phyloP scores from a whole-genome alignment of 2,113 vertebrate species.

The Euleptes europaea region DNA sequence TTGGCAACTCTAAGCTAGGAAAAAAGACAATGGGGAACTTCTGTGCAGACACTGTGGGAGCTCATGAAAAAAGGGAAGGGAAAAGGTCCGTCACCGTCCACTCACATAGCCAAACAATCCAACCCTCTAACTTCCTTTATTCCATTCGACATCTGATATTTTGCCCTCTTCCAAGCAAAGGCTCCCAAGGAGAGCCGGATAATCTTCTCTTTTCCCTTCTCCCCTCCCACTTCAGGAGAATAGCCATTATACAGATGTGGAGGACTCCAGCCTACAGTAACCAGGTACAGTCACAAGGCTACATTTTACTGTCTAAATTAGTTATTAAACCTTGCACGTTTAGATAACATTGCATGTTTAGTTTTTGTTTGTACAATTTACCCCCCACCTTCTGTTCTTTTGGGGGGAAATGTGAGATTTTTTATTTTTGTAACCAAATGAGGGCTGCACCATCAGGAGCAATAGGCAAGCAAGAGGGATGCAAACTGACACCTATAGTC shows the following conservation, averaged over 20 bases:
- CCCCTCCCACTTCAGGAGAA: constrained; percentile 72
- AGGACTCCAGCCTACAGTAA: constrained; percentile 84
- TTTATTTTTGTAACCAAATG: not conserved
- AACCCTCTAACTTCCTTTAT: not conserved
- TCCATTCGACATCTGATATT: not conserved
- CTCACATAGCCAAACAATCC: no score
- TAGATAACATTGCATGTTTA: not conserved
- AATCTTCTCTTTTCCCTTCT: not conserved
- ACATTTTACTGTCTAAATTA: not conserved
- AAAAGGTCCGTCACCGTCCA: no score
- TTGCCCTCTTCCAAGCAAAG: not conserved
- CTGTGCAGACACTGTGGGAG: not conserved
- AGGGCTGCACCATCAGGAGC: not conserved
- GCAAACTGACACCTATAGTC: no score
- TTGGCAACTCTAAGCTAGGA: no score
- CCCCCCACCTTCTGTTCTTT: not conserved
- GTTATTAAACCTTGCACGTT: no score
- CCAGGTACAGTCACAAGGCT: constrained; percentile 64
- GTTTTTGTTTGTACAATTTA: not conserved
- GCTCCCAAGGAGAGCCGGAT: not conserved
- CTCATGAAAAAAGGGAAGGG: no score
- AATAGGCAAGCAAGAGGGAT: not conserved
- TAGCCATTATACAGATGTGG: constrained; percentile 82
- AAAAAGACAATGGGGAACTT: not conserved
- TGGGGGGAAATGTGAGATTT: not conserved